Evolutionary conservation across 2,113 vertebrate genomes (phyloP), one percentile per base, ranked within the genome.

Genomic region (Cinclus cinclus): DNA sequence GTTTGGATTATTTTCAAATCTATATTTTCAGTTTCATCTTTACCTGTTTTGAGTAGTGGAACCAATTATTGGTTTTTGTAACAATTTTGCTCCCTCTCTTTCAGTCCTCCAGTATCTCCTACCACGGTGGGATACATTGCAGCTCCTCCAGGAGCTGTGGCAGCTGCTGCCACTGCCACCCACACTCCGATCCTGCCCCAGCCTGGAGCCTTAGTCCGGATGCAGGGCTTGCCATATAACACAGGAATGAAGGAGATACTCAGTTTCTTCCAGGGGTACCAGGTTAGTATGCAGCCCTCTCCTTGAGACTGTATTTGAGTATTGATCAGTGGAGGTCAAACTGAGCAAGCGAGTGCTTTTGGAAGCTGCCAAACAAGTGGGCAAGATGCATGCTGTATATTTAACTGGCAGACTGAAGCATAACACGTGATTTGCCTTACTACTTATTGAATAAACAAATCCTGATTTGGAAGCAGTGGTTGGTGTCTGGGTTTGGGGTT

Each of bases 171-270:
- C 53, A 98, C 98, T 67, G 96, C 98, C 35, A 96, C 97, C 10
- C 94, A 98, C 89, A 97, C 98, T 83, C 95, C 98, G 0, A 94
- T 99, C 81, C 96, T 99, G 84, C 97, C 99, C 46, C 99, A 99
- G 82, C 98, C 98, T 5, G 99, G 98, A 11, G 98, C 98, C 6
- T 93, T 99, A 88, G 98, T 99, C 81, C 98, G 99, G 80, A 99
- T 99, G 99, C 99, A 99, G 97, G 99, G 99, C n/a, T 97, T 99
- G 90, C 99, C 99, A 8, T 99, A 99, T 83, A 99, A 98, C 63
- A 97, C 99, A 6, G 99, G 99, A 73, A 98, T 99, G 97, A 99
- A 99, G 96, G 99, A 99, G 97, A 99, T 99, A 87, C 99, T 99
- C 96, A 99, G 98, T 91, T 98, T 99, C 98, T 99, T 99, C 98